A percentile compares a stretch with the other conserved stretches of the same genome.
These are phyloP conservation scores for Drosophila subquinaria DNA, from an alignment of 2,888 invertebrate genomes.

Conservation along the genomic window DNA sequence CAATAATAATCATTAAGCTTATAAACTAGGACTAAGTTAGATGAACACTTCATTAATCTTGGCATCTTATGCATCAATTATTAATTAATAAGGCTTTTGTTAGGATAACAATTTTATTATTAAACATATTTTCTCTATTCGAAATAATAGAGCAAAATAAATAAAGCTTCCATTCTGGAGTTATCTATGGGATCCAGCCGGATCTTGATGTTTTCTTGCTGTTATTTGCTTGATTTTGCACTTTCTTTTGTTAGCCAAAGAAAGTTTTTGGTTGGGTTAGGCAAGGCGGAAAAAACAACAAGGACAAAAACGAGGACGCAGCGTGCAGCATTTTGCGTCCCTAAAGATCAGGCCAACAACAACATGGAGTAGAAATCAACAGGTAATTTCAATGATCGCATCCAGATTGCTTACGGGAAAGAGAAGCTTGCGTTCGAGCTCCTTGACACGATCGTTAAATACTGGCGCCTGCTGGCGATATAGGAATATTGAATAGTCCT, in stretches of 20 bases:
- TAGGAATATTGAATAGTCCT: slow-evolving; percentile 94
- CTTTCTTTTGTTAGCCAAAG: slow-evolving; percentile 28
- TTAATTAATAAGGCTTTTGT: slow-evolving; percentile 28
- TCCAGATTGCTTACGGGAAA: slow-evolving; percentile 88
- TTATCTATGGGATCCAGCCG: slow-evolving; percentile 1
- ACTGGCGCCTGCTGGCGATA: slow-evolving; percentile 94
- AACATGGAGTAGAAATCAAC: slow-evolving; percentile 30
- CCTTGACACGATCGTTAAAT: slow-evolving; percentile 93
- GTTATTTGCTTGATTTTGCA: slow-evolving; percentile 7
- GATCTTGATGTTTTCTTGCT: slow-evolving; percentile 15
- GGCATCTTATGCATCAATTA: slow-evolving; percentile 5
- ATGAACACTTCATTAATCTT: slow-evolving; percentile 48
- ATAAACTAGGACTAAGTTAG: slow-evolving; percentile 43
- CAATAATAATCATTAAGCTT: slow-evolving; percentile 20
- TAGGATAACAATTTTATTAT: slow-evolving; percentile 26
- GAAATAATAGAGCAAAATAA: background rate
- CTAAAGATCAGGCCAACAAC: slow-evolving; percentile 20
- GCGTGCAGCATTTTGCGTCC: slow-evolving; percentile 47
- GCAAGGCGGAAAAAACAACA: background rate
- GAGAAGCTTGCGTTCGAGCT: slow-evolving; percentile 91
- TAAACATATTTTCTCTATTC: background rate
- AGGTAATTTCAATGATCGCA: slow-evolving; percentile 47
- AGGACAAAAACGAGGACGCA: slow-evolving; percentile 23
- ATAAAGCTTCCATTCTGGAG: background rate
- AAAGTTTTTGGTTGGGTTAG: background rate